A percentile compares a stretch with the other conserved stretches of the same genome.
Conservation (phyloP, 2,113 vertebrate species). For the Mormyrus lacerda region DNA sequence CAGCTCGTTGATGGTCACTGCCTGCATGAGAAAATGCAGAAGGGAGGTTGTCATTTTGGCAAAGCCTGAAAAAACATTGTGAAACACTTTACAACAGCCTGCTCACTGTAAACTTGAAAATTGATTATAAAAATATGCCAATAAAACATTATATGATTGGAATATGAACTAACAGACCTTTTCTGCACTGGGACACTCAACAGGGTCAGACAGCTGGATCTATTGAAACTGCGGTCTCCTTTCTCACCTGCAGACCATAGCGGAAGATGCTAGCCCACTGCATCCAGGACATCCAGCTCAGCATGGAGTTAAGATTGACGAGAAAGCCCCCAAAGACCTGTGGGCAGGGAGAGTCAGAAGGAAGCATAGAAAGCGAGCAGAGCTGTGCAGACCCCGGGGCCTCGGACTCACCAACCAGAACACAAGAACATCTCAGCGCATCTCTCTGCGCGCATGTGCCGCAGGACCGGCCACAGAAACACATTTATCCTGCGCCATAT, state of each 20-base stretch:
- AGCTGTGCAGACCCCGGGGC: neutral
- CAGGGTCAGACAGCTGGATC: neutral
- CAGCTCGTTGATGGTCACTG: slow-evolving; percentile 59
- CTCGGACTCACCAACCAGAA: neutral
- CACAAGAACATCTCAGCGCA: neutral
- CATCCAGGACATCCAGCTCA: slow-evolving; percentile 68
- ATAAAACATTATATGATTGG: neutral
- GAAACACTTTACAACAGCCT: neutral
- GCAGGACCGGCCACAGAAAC: neutral
- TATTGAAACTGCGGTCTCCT: neutral
- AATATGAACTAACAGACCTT: neutral
- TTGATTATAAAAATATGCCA: neutral
- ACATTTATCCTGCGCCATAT: neutral
- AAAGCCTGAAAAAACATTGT: neutral
- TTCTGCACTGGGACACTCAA: neutral
- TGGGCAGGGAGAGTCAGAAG: neutral
- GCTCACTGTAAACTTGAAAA: neutral
- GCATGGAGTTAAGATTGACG: slow-evolving; percentile 65
- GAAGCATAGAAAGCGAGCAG: neutral
- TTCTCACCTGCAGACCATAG: slow-evolving; percentile 65
- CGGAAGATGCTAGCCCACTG: slow-evolving; percentile 67
- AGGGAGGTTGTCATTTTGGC: neutral
- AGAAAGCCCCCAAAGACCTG: slow-evolving; percentile 70
- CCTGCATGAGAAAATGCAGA: slow-evolving; percentile 40
- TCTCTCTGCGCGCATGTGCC: neutral